Base-by-base conservation (phyloP, 1,140 invertebrate species). In the Drosophila paulistorum region DNA sequence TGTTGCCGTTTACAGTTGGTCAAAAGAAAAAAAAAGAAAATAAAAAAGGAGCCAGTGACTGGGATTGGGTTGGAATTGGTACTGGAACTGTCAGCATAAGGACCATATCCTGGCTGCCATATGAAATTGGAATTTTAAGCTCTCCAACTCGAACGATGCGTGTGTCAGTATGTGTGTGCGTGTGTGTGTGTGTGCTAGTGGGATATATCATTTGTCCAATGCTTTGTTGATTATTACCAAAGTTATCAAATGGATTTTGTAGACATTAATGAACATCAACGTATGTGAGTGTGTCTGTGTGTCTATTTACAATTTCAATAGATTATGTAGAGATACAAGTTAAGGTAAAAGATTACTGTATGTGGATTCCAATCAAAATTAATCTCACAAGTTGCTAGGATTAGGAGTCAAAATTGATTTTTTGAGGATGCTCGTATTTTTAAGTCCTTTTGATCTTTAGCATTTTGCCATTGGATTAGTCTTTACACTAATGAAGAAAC, bases 161-260 rank as follows among this genome's bases (percentile, higher is more conserved):
- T 72, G 65, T 17, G 9, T 30, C 10, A 37, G 1, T 5, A 35
- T 59, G 62, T 20, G 42, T 65, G 39, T 84, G 42, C 7, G 45
- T 54, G 73, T 48, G 62, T 71, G 64, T 23, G 10, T 20, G 42
- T 65, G 64, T 23, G 10, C 20, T 23, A 23, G 20, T 48, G 39
- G 60, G 66, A 9, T 54, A 69, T 65, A 54, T 84, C 64, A 77
- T 80, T 70, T 71, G 71, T 48, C 54, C 71, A 55, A 77, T 74
- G 67, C 71, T 68, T 85, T 86, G 83, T 87, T 75, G 74, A 86
- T 85, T 86, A 78, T 81, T 71, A 64, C 54, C 64, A 33, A 60
- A 75, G 75, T 58, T 65, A 64, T 37, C 65, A 42, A 48, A 70
- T 59, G 63, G 55, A 71, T 71, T 74, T 66, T 77, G 61, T 65